Base-by-base conservation (phyloP, 2,113 vertebrate genomes). In the Sigmodon hispidus region DNA sequence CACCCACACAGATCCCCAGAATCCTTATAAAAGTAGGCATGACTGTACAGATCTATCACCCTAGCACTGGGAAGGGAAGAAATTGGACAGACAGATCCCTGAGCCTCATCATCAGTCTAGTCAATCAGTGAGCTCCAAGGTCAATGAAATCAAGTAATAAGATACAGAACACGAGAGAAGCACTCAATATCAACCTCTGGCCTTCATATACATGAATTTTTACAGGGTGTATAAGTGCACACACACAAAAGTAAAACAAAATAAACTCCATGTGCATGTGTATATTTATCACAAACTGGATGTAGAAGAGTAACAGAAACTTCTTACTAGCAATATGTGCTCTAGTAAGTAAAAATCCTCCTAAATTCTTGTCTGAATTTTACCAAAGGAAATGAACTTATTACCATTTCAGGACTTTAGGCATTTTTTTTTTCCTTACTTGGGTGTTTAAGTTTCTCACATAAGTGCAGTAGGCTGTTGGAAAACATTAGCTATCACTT, bases 401-500 rank as follows among this genome's bases (percentile, higher is more conserved):
- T 87, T 63, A 95, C 4, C 43, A 72, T 75, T 93, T 93, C 34
- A 85, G 79, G 40, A 72, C n/a, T 69, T 87, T 76, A 87, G 5
- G n/a, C 67, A 87, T 76, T 91, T 94, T 69, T 95, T 92, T 91
- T 94, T 96, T 45, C 4, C 21, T 73, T 72, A 87, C 63, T 88
- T 86, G 67, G 95, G 88, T 97, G 85, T 97, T 98, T 96, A 90
- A 97, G 95, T 97, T 89, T 92, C 95, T 95, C 77, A 94, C 77
- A 43, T 34, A 98, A 97, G 94, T 97, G 87, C 98, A 98, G 96
- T 0, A n/a, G 80, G 86, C 92, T 95, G 80, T 96, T 95, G 97
- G 97, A 94, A 97, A 98, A 98, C 91, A 97, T 93, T 4, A 97
- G 94, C 84, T 88, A 97, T 94, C 77, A 97, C 67, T 98, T 97